A percentile compares a stretch with the other conserved stretches of the same genome.
phyloP scores from a whole-genome alignment of 2,888 invertebrate species.

The Mythimna vitellina region DNA sequence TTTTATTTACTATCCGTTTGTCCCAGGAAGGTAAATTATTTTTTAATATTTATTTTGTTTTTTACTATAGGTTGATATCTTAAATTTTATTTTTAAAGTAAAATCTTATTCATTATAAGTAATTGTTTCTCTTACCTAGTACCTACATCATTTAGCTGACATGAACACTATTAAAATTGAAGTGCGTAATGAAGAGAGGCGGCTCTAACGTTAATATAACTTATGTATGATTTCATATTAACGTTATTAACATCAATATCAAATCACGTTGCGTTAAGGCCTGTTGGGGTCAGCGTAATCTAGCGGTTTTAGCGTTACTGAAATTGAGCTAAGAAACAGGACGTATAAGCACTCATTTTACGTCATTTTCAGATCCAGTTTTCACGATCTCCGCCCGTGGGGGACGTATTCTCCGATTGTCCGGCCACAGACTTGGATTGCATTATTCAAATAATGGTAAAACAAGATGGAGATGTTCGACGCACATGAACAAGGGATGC shows the following conservation, averaged over 20 bases:
- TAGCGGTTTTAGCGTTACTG: neutral
- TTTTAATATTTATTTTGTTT: neutral
- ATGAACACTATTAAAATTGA: no score
- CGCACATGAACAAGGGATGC: neutral
- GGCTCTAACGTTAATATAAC: no score
- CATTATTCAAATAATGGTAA: constrained; percentile 2
- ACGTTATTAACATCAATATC: neutral
- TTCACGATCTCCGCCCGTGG: neutral
- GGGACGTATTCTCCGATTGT: neutral
- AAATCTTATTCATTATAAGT: no score
- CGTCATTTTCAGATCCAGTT: neutral
- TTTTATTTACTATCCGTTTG: neutral
- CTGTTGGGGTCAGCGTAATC: neutral
- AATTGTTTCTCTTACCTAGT: no score
- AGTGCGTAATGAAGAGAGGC: no score
- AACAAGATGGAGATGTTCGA: constrained; percentile 4
- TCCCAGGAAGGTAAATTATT: neutral
- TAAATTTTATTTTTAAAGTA: no score
- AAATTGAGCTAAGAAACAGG: neutral
- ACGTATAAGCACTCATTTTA: neutral
- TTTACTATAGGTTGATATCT: neutral
- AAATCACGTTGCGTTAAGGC: neutral
- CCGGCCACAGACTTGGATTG: neutral
- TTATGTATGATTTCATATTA: no score
- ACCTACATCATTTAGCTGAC: no score